These are phyloP conservation scores for Chloebia gouldiae DNA, from an alignment of 2,113 vertebrate species.

Conservation along the genomic window DNA sequence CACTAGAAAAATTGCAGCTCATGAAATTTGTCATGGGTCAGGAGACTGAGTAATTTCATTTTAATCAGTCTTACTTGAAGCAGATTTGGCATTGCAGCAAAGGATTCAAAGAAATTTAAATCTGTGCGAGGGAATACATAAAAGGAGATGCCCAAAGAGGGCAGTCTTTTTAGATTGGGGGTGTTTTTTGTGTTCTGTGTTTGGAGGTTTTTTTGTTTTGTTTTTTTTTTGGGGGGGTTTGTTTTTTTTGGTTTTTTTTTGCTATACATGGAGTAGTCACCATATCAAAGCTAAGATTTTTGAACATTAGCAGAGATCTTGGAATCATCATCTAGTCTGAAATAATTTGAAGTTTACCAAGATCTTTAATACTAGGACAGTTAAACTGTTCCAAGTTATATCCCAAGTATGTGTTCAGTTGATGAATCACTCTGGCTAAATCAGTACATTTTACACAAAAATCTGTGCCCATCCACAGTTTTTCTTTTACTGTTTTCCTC, in stretches of 20 bases:
- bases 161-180: background rate
- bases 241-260: background rate
- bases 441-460: background rate
- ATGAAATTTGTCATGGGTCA: conserved; percentile 76
- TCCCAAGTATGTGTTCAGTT: background rate
- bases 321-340: background rate
- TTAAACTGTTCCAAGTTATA: background rate
- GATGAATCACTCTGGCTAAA: background rate
- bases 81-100: conserved; percentile 35
- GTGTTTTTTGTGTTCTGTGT: rapidly evolving
- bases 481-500: background rate
- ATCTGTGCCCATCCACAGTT: background rate
- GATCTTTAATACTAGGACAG: background rate
- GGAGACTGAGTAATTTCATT: conserved; percentile 75
- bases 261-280: background rate
- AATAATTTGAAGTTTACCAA: background rate
- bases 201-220: background rate
- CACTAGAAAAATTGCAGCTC: conserved; percentile 73
- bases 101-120: conserved; percentile 17
- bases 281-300: background rate
- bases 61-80: conserved; percentile 76
- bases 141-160: background rate
- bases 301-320: conserved; percentile 2
- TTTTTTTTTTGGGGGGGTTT: too few relatives aligned
- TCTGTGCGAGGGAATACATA: background rate